A percentile compares a stretch with the other conserved stretches of the same genome.
Conservation (phyloP, 2,113 vertebrate genomes). For the Sylvilagus bachmani region DNA sequence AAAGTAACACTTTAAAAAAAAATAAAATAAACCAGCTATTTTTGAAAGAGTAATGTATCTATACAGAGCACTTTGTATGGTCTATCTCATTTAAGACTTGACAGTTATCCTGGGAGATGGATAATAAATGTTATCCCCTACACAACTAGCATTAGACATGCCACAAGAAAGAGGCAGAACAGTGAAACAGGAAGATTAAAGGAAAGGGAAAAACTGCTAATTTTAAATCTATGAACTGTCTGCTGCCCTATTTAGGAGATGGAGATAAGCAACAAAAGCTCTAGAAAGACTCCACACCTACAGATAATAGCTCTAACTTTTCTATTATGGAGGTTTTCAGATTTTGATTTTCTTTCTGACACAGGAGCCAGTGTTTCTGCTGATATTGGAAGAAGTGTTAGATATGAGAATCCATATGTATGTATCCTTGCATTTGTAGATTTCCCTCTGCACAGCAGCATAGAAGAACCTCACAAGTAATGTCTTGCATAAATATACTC, state of each 20-base stretch:
- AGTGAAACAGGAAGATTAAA: background rate
- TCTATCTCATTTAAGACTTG: constrained; percentile 29
- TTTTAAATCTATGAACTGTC: background rate
- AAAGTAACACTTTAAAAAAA: background rate
- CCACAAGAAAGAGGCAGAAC: background rate
- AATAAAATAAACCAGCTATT: background rate
- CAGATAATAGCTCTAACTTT: background rate
- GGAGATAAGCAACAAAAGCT: background rate
- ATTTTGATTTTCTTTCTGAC: constrained; percentile 30
- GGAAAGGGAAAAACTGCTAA: background rate
- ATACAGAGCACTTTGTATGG: background rate
- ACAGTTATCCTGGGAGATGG: background rate
- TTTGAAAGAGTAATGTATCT: constrained; percentile 1
- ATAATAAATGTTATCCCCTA: background rate
- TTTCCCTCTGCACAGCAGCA: background rate
- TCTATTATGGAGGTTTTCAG: background rate
- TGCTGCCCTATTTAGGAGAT: background rate
- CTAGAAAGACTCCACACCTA: background rate
- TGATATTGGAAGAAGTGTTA: background rate
- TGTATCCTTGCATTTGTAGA: background rate
- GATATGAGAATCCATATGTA: background rate
- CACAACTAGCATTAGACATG: background rate
- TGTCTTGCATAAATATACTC: background rate
- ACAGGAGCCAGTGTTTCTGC: background rate
- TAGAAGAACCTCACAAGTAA: background rate